Evolutionary conservation across 2,113 vertebrate genomes (phyloP), one percentile per base, ranked within the genome.

Genomic region (Brachypteracias leptosomus): DNA sequence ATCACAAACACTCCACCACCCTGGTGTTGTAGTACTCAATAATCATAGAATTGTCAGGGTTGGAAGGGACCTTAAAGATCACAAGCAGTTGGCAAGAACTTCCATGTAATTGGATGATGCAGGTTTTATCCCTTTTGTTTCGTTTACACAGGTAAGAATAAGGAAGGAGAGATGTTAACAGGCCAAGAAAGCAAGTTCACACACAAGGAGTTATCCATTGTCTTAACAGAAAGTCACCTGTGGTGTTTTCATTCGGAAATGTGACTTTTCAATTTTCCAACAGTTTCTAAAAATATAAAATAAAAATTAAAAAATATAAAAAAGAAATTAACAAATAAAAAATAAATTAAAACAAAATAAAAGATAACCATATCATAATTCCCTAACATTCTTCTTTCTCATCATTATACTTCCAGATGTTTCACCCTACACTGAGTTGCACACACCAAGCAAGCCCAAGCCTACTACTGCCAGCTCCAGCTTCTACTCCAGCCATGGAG

Each of bases 11-110:
- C 89, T 65, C 83, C 79, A 13, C 68, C 77, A 81, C 63, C 73
- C 54, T 21, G 38, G 31, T 97, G 95, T 97, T 93, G 16, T 89
- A 97, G 96, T 89, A 68, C 83, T 94, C 95, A 97, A 94, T 97
- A 97, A 97, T n/a, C n/a, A n/a, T n/a, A n/a, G n/a, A n/a, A n/a
- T n/a, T n/a, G n/a, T n/a, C n/a, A n/a, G n/a, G n/a, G n/a, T n/a
- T n/a, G n/a, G n/a, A n/a, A n/a, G n/a, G n/a, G n/a, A n/a, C n/a
- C n/a, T n/a, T n/a, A n/a, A n/a, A n/a, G n/a, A n/a, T n/a, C n/a
- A n/a, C n/a, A n/a, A n/a, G n/a, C n/a, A n/a, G 82, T 70, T 85
- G 95, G 88, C 91, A 95, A 71, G 36, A 82, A 66, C 63, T 86
- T 95, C 78, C 79, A 51, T 40, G 20, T 55, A 62, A 61, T 47